phyloP scores from a whole-genome alignment of 2,113 vertebrate species.

The Camelus bactrianus region DNA sequence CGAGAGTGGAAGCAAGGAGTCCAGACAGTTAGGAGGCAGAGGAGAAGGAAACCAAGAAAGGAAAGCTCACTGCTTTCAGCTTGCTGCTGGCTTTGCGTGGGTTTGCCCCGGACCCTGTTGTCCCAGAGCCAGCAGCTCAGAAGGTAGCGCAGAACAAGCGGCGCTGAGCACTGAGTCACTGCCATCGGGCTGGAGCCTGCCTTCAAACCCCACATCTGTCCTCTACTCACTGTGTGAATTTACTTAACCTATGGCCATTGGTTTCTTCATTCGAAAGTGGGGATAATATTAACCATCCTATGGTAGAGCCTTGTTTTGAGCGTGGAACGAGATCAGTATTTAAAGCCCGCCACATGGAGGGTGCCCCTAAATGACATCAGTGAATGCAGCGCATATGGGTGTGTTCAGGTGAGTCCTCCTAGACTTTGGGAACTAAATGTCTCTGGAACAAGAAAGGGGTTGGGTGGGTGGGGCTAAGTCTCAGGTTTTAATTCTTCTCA shows the following conservation, averaged over 20 bases:
- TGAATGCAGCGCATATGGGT: accelerated
- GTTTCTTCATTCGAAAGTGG: not conserved
- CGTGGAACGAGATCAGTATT: not conserved
- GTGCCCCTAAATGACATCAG: not conserved
- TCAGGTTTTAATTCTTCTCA: not conserved
- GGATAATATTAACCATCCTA: not conserved
- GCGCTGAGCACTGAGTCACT: not conserved
- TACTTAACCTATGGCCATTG: not conserved
- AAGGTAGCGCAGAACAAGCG: not conserved
- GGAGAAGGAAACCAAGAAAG: not conserved
- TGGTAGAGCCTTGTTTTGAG: not conserved
- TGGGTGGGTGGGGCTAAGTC: not conserved
- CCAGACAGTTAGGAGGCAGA: not conserved
- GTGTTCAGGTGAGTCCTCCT: not conserved
- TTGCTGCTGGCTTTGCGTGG: not conserved
- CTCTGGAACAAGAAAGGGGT: not conserved
- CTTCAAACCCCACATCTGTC: not conserved
- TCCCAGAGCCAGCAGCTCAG: not conserved
- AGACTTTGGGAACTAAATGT: not conserved
- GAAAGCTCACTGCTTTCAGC: not conserved
- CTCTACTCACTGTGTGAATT: not conserved
- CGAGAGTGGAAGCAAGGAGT: not conserved
- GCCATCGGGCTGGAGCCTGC: not conserved
- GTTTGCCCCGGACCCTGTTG: not conserved
- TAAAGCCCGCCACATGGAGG: not conserved